Conservation (phyloP, 2,797 vertebrate genomes). For the Poeciliopsis gracilis region DNA sequence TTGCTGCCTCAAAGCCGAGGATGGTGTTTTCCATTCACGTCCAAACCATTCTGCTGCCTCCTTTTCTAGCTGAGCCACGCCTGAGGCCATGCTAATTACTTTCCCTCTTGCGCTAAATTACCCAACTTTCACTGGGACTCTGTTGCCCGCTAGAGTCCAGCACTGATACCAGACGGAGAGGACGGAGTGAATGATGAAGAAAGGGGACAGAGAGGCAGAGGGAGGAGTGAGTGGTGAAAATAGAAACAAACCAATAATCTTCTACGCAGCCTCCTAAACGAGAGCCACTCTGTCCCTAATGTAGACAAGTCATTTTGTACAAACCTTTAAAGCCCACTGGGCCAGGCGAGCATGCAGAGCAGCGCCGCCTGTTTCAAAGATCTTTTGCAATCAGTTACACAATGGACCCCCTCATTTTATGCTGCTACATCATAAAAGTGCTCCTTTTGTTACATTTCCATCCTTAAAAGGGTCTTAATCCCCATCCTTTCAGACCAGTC, state of each 20-base stretch:
- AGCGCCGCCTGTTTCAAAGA: constrained; percentile 87
- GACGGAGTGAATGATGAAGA: constrained; percentile 53
- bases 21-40: constrained; percentile 60
- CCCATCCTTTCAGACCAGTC: constrained; percentile 90
- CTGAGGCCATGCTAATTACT: constrained; percentile 97
- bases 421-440: constrained; percentile 98
- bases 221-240: constrained; percentile 74
- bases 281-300: constrained; percentile 81
- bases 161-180: constrained; percentile 77
- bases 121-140: constrained; percentile 95
- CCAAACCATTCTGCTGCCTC: constrained; percentile 64
- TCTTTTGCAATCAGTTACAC: constrained; percentile 91
- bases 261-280: constrained; percentile 86
- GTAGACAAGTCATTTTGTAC: constrained; percentile 84
- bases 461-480: constrained; percentile 94
- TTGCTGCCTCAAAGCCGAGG: constrained; percentile 58
- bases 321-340: constrained; percentile 82
- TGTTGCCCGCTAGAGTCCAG: constrained; percentile 87
- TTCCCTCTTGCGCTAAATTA: constrained; percentile 94
- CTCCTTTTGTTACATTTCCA: constrained; percentile 97
- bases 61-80: constrained; percentile 80
- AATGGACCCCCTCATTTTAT: constrained; percentile 96
- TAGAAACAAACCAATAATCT: constrained; percentile 94
- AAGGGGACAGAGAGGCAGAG: constrained; percentile 30
- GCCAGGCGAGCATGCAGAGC: constrained; percentile 75